Conservation (phyloP, 2,797 vertebrate species). For the Gobio occitaniae region DNA sequence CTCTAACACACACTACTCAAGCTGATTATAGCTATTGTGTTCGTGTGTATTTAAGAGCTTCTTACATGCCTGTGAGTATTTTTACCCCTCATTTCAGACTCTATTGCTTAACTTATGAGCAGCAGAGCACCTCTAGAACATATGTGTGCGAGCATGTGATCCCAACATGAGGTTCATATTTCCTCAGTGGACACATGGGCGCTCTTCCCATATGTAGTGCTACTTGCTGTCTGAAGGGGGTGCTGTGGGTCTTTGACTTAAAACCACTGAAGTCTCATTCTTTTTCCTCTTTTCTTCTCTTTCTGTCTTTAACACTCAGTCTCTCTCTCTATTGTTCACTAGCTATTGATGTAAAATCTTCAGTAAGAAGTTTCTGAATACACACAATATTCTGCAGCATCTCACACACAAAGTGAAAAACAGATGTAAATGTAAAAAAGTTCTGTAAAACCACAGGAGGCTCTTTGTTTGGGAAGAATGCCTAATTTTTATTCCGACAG, state of each 20-base stretch:
- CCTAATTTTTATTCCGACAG: background rate
- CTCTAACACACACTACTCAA: background rate
- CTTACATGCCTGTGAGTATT: conserved; percentile 69
- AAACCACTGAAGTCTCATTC: conserved; percentile 9
- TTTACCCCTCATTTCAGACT: conserved; percentile 67
- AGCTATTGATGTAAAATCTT: background rate
- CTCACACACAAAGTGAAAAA: background rate
- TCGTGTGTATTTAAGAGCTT: conserved; percentile 35
- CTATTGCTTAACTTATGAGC: conserved; percentile 73
- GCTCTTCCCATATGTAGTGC: conserved; percentile 63
- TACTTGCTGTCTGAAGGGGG: conserved; percentile 66
- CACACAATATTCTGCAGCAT: background rate
- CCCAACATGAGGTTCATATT: conserved; percentile 84
- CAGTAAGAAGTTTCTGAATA: background rate
- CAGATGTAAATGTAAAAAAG: background rate
- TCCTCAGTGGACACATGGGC: conserved; percentile 78
- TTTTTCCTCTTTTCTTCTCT: conserved; percentile 2
- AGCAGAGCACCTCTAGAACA: conserved; percentile 72
- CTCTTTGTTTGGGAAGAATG: background rate
- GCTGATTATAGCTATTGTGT: conserved; percentile 23
- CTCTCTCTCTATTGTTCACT: conserved; percentile 4
- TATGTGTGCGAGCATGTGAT: conserved; percentile 59
- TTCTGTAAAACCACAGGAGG: background rate
- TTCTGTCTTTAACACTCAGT: conserved; percentile 12
- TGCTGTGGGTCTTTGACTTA: conserved; percentile 70